Evolutionary conservation across 2,797 vertebrate species (phyloP), one percentile per base, ranked within the genome.

Genomic region (Trachops cirrhosus): DNA sequence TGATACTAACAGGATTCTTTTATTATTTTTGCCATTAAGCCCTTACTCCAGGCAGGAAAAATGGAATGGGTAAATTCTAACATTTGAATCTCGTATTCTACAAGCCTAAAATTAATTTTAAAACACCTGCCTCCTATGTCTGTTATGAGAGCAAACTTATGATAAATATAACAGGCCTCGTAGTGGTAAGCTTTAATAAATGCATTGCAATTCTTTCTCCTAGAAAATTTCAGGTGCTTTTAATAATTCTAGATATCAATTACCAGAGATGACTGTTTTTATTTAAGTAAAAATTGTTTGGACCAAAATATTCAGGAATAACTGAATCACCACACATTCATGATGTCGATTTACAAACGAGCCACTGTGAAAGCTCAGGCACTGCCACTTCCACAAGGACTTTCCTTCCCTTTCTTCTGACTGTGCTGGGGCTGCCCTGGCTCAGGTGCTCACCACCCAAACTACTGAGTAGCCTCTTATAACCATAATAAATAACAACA

Each of bases 31-130:
- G 16, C 16, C 73, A 71, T 37, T 93, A 75, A 70, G 34, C 37
- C 41, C 24, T 70, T 79, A 79, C 26, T 64, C 18, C 22, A 34
- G 21, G 6, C 19, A 83, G 18, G 19, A 64, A 70, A 96, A 48
- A 9, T 37, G 85, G 34, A 86, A 93, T 62, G 34, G 3, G 15
- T 75, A 32, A 80, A 82, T 73, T 57, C 48, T 71, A 85, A 77
- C 3, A 94, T 89, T 70, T 95, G 46, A 84, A 15, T 11, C 9
- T 70, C 32, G 59, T 8, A 67, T 57, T 75, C 10, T 46, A 24
- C 4, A 89, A 71, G 26, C 41, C 93, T 94, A 83, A 86, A 70
- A 86, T 78, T 83, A 91, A 74, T 50, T 74, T 91, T 84, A 93
- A 94, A 95, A 80, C 34, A n/a, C 9, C 21, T 90, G 7, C 54